Evolutionary conservation across 2,888 invertebrate genomes (phyloP).

Genomic region (Napeogenes inachia): DNA sequence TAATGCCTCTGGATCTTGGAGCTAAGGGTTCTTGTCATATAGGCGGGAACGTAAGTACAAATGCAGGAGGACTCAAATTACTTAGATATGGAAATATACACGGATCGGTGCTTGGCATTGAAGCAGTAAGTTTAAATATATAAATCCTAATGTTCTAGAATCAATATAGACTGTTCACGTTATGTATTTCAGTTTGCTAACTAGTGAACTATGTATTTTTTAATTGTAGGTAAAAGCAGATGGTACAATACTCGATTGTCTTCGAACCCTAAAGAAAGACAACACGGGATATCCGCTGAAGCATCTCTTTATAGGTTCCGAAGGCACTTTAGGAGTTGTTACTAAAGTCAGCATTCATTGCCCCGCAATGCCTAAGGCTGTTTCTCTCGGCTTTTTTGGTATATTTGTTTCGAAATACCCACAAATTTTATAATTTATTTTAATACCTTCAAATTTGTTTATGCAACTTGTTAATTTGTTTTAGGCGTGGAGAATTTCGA

Average conservation of each 20-base stretch:
- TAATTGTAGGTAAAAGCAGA: conserved; percentile 85
- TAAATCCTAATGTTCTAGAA: not conserved
- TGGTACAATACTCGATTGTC: conserved; percentile 90
- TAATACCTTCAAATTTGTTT: not conserved
- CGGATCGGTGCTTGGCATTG: conserved; percentile 92
- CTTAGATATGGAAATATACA: conserved; percentile 97
- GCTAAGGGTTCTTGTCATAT: conserved; percentile 97
- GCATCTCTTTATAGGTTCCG: conserved; percentile 97
- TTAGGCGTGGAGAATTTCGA: conserved; percentile 86
- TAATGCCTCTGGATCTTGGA: conserved; percentile 97
- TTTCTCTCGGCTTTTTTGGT: conserved; percentile 94
- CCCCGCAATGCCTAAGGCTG: conserved; percentile 87
- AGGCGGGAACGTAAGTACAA: conserved; percentile 97
- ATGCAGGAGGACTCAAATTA: conserved; percentile 96
- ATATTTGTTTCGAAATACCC: not conserved
- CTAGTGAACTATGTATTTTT: not conserved
- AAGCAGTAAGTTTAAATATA: conserved; percentile 82
- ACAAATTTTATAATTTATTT: not conserved
- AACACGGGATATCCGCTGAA: conserved; percentile 98
- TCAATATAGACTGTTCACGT: no score
- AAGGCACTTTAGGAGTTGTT: conserved; percentile 96
- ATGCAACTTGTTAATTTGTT: conserved; percentile 26
- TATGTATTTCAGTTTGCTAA: no score
- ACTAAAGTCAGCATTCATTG: conserved; percentile 95
- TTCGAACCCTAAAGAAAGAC: conserved; percentile 94